Evolutionary conservation across 2,888 invertebrate genomes (phyloP).

Genomic region (Erynnis tages): DNA sequence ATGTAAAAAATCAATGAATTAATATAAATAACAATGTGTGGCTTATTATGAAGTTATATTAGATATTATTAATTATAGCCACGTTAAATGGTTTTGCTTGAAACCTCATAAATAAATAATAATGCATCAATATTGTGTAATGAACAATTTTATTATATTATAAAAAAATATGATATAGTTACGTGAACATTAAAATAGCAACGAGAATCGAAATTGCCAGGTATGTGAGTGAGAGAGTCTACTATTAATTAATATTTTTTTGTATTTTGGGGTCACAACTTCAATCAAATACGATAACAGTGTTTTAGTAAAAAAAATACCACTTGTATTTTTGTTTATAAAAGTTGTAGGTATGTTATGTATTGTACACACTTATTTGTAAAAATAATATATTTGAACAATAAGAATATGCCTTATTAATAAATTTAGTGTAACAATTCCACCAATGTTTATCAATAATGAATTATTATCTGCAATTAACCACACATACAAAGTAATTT

Average conservation of each 20-base stretch:
- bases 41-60: not conserved
- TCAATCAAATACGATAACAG: no score
- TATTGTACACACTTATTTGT: no score
- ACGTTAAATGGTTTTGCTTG: not conserved
- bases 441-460: no score
- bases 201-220: slow-evolving; percentile 15
- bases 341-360: no score
- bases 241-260: not conserved
- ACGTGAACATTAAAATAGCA: slow-evolving; percentile 4
- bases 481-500: not conserved
- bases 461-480: no score
- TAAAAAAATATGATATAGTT: not conserved
- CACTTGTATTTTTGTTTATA: no score
- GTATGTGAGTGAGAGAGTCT: slow-evolving; percentile 12
- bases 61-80: not conserved
- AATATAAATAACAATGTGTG: not conserved
- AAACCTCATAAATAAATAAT: slow-evolving; percentile 3
- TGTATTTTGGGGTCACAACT: slow-evolving; percentile 2
- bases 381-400: no score
- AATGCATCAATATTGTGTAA: slow-evolving; percentile 3
- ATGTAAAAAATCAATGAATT: no score
- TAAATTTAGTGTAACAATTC: no score
- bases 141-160: slow-evolving; percentile 23
- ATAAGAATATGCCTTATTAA: no score
- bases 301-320: no score